Base-by-base conservation (phyloP, 2,113 vertebrate genomes). In the Varanus komodoensis region DNA sequence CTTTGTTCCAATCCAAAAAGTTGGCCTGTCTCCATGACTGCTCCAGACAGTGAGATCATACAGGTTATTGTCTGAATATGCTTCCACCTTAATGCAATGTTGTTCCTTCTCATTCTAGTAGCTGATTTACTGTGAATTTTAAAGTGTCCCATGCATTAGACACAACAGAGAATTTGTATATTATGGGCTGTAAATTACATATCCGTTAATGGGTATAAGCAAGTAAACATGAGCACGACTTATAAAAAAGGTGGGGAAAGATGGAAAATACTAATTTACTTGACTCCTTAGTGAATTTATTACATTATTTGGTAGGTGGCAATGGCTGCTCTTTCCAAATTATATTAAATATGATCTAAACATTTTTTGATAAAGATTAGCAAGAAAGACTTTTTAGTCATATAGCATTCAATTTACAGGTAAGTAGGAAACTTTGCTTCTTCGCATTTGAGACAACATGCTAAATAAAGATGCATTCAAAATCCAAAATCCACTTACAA, bases 21-120 rank as follows among this genome's bases (percentile, higher is more conserved):
- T 84, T 78, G 64, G 86, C 86, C 57, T 69, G 73, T 27, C n/a
- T 91, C 82, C 86, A 88, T 57, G 50, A 68, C 71, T 78, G 81
- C 73, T 69, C 79, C 89, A 90, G 84, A 87, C 84, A 90, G 78
- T 87, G 84, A 82, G 69, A 82, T 91, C 86, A 77, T 91, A 68
- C 32, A 68, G 74, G 34, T 79, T 85, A 85, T 85, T 75, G 81
- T 84, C 90, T 88, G 86, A 44, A 84, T 88, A 84, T 91, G 27
- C 32, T 84, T n/a, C 82, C 82, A 78, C 73, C 88, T 91, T 91
- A 88, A 88, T 91, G 48, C 61, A 61, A 84, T 69, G 71, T 75
- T 81, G 67, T 86, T 86, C 34, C 23, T 73, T 87, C 81, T 84
- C 61, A 69, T 25, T 80, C 69, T 71, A 79, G 61, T 67, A 78